Conservation (phyloP, 64 coral and sea anemone genomes). For the Pachyseris speciosa region DNA sequence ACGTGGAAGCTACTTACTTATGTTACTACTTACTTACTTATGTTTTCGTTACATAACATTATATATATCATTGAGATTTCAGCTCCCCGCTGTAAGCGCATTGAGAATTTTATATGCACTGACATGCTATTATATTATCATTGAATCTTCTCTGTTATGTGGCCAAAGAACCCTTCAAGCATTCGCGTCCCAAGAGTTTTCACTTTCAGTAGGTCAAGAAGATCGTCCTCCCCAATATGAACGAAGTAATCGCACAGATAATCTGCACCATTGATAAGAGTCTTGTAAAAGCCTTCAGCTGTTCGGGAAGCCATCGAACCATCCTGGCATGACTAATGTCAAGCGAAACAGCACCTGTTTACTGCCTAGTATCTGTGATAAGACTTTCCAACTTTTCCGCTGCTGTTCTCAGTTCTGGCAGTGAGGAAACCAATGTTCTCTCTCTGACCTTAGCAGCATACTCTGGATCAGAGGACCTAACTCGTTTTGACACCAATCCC, state of each 20-base stretch:
- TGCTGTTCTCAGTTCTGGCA: constrained; percentile 65
- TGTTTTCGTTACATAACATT: constrained; percentile 27
- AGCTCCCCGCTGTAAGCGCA: neutral
- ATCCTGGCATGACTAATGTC: constrained; percentile 38
- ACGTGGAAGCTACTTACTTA: constrained; percentile 47
- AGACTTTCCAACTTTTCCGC: constrained; percentile 51
- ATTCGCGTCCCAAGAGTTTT: too few relatives aligned
- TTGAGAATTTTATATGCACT: neutral
- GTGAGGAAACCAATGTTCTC: constrained; percentile 49
- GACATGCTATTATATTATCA: neutral
- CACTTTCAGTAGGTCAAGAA: constrained; percentile 62
- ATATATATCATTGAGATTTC: constrained; percentile 45
- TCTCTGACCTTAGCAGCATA: constrained; percentile 56
- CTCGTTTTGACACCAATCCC: constrained; percentile 66
- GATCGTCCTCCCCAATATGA: constrained; percentile 63
- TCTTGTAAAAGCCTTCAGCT: constrained; percentile 75
- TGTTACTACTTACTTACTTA: too few relatives aligned
- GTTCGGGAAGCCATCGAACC: constrained; percentile 47
- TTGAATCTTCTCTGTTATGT: too few relatives aligned
- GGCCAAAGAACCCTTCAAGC: too few relatives aligned
- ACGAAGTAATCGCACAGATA: constrained; percentile 53
- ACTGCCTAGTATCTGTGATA: constrained; percentile 44
- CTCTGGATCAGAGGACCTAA: constrained; percentile 55
- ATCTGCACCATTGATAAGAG: constrained; percentile 62
- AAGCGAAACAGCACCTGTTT: constrained; percentile 47